Evolutionary conservation across 2,797 vertebrate species (phyloP).

Genomic region (Cetoscarus ocellatus): DNA sequence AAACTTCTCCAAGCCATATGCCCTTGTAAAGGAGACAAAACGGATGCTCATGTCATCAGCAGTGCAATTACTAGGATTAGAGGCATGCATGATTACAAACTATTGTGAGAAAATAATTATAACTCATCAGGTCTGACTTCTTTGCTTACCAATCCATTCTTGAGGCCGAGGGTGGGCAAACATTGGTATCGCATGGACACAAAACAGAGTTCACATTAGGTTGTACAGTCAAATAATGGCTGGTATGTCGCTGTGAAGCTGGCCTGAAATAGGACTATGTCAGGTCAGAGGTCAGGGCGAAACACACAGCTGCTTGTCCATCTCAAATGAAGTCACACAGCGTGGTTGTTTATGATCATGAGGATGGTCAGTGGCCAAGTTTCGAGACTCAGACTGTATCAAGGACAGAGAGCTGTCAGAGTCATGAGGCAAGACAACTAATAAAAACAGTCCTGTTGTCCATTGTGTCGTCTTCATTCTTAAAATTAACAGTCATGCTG

Average conservation of each 20-base stretch:
- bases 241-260: constrained; percentile 24
- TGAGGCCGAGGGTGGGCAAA: constrained; percentile 61
- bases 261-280: constrained; percentile 44
- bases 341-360: constrained; percentile 9
- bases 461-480: background rate
- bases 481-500: background rate
- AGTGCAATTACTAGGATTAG: constrained; percentile 80
- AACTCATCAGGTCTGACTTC: constrained; percentile 72
- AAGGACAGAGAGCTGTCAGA: background rate
- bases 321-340: background rate
- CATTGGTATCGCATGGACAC: constrained; percentile 70
- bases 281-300: constrained; percentile 47
- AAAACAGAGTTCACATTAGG: constrained; percentile 80
- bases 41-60: constrained; percentile 77
- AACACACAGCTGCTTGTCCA: constrained; percentile 48
- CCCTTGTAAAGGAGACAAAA: constrained; percentile 71
- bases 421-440: background rate
- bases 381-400: background rate
- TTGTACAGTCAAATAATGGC: constrained; percentile 59
- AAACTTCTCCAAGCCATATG: constrained; percentile 64
- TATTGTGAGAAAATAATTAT: constrained; percentile 66
- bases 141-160: constrained; percentile 85
- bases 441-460: background rate
- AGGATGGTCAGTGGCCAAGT: background rate
- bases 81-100: constrained; percentile 85